These are phyloP conservation scores for Microcebus jonahi DNA, from an alignment of 2,113 vertebrate genomes.

Conservation along the genomic window DNA sequence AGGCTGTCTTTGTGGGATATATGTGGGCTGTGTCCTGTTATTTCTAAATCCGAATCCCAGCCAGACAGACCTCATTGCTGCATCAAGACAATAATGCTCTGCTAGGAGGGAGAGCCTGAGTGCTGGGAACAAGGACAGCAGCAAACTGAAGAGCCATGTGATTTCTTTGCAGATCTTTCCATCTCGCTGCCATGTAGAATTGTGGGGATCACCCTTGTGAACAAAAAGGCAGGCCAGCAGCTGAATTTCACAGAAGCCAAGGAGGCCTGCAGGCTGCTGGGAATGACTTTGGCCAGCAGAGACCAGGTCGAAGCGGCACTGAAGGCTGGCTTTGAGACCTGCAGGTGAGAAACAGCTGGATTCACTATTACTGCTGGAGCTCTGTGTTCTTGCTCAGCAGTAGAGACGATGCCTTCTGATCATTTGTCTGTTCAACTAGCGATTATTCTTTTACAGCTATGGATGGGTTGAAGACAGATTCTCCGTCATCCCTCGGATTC, in stretches of 20 bases:
- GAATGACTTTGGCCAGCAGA: constrained; percentile 87
- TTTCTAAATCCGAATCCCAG: neutral
- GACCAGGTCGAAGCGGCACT: constrained; percentile 86
- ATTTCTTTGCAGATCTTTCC: constrained; percentile 83
- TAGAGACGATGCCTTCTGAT: neutral
- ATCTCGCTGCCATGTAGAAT: constrained; percentile 80
- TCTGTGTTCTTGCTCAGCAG: neutral
- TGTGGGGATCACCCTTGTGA: constrained; percentile 86
- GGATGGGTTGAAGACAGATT: constrained; percentile 92
- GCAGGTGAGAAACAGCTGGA: constrained; percentile 87
- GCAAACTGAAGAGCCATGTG: constrained; percentile 44
- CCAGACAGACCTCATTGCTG: neutral
- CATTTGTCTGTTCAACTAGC: constrained; percentile 16
- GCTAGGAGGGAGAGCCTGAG: neutral
- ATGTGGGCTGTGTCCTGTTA: neutral
- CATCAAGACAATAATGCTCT: neutral
- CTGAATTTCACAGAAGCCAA: constrained; percentile 88
- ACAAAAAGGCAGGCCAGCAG: constrained; percentile 66
- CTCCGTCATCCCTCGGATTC: constrained; percentile 89
- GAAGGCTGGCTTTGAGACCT: constrained; percentile 90
- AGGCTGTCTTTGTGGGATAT: neutral
- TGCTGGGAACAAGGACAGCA: neutral
- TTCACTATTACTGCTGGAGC: neutral
- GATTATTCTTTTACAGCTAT: constrained; percentile 85
- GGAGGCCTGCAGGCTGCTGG: constrained; percentile 84